Evolutionary conservation across 2,797 vertebrate genomes (phyloP).

Genomic region (Sebastes diaconus): DNA sequence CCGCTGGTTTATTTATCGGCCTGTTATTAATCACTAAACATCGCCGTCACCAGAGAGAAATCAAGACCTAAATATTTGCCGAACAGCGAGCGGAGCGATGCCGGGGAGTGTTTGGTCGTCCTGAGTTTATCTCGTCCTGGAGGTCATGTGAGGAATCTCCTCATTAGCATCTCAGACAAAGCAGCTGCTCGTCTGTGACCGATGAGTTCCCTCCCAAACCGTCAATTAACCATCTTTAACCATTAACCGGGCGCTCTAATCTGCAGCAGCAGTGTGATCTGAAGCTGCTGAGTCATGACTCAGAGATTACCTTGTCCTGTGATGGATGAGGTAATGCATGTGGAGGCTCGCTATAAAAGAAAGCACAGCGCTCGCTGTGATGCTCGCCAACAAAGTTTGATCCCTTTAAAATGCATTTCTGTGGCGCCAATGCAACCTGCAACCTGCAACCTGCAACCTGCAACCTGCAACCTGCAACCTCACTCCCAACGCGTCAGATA

Average conservation of each 20-base stretch:
- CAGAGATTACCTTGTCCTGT: constrained; percentile 38
- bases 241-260: not conserved
- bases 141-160: constrained; percentile 1
- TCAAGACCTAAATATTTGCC: constrained; percentile 10
- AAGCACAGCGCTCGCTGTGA: no score
- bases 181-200: constrained; percentile 18
- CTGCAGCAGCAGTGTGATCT: not conserved
- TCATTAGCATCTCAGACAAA: constrained; percentile 5
- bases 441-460: no score
- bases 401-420: no score
- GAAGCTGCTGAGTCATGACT: constrained; percentile 51
- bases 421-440: no score
- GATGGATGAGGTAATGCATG: constrained; percentile 37
- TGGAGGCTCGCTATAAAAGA: constrained; percentile 26
- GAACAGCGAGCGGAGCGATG: no score
- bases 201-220: not conserved
- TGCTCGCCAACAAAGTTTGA: no score
- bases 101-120: not conserved
- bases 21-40: constrained; percentile 8
- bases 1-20: not conserved
- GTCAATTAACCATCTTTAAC: not conserved
- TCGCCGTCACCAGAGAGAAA: not conserved
- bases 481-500: no score
- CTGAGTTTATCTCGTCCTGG: not conserved
- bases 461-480: no score